These are phyloP conservation scores for Corythornis madagascariensis DNA, from an alignment of 2,113 vertebrate genomes.

Conservation along the genomic window DNA sequence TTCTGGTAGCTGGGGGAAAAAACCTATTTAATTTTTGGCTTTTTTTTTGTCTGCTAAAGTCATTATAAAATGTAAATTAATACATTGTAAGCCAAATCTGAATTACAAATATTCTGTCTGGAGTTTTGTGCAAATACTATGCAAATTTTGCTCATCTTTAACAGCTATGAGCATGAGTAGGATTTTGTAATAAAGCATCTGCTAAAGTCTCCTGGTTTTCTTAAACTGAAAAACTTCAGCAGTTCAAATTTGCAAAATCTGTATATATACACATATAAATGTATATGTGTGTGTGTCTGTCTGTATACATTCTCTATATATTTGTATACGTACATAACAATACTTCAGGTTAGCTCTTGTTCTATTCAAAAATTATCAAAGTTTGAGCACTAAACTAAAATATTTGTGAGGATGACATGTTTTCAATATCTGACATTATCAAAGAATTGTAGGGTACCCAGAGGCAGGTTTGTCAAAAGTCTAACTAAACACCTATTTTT, in stretches of 20 bases:
- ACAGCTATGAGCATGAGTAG: background rate
- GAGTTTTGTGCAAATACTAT: conserved; percentile 26
- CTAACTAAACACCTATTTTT: background rate
- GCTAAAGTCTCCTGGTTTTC: background rate
- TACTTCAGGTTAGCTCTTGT: background rate
- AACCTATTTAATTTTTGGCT: background rate
- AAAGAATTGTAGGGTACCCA: background rate
- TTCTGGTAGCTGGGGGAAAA: conserved; percentile 19
- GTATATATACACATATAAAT: background rate
- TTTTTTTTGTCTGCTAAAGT: conserved; percentile 40
- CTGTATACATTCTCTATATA: background rate
- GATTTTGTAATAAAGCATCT: conserved; percentile 15
- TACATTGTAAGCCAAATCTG: conserved; percentile 48
- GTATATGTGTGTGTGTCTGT: background rate
- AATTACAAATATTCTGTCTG: conserved; percentile 61
- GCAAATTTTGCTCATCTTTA: conserved; percentile 52
- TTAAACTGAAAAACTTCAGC: background rate
- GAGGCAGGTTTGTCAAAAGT: background rate
- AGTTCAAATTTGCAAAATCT: background rate
- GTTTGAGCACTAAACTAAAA: background rate
- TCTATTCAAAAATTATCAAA: background rate
- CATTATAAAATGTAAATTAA: conserved; percentile 69
- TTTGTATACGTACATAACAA: background rate
- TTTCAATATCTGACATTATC: background rate
- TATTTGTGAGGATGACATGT: background rate